Evolutionary conservation across 2,113 vertebrate species (phyloP).

Genomic region (Ailurus styani): DNA sequence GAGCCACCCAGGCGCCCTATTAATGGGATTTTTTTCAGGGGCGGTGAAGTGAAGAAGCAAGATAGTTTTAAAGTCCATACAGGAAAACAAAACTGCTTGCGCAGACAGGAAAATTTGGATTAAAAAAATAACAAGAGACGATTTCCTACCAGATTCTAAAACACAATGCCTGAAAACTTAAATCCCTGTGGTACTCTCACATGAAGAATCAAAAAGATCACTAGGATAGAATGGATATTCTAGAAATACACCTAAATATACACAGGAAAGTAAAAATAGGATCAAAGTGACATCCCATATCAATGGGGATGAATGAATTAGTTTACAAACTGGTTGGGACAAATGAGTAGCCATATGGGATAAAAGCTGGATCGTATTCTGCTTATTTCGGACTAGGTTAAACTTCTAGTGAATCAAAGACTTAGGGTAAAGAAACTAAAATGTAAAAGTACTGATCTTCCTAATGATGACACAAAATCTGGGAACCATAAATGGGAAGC

Average conservation of each 20-base stretch:
- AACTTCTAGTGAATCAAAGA: constrained; percentile 39
- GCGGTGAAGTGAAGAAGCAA: background rate
- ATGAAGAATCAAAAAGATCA: background rate
- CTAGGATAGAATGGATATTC: background rate
- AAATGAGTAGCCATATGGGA: background rate
- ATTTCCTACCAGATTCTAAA: background rate
- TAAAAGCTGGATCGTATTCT: background rate
- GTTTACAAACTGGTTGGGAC: background rate
- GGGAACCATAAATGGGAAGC: constrained; percentile 58
- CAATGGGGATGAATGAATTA: background rate
- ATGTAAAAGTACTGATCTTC: constrained; percentile 35
- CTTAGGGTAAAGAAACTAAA: constrained; percentile 38
- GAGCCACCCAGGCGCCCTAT: too few species aligned
- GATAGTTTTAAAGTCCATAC: background rate
- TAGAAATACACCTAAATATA: constrained; percentile 16
- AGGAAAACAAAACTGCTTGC: background rate
- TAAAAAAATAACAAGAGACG: background rate
- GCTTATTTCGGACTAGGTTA: constrained; percentile 6
- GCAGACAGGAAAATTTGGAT: background rate
- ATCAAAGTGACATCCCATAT: background rate
- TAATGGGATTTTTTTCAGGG: background rate
- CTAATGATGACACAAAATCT: constrained; percentile 48
- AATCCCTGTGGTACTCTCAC: background rate
- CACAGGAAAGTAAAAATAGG: background rate
- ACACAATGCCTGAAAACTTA: background rate